Evolutionary conservation across 2,888 invertebrate species (phyloP).

Genomic region (Megalurothrips usitatus): DNA sequence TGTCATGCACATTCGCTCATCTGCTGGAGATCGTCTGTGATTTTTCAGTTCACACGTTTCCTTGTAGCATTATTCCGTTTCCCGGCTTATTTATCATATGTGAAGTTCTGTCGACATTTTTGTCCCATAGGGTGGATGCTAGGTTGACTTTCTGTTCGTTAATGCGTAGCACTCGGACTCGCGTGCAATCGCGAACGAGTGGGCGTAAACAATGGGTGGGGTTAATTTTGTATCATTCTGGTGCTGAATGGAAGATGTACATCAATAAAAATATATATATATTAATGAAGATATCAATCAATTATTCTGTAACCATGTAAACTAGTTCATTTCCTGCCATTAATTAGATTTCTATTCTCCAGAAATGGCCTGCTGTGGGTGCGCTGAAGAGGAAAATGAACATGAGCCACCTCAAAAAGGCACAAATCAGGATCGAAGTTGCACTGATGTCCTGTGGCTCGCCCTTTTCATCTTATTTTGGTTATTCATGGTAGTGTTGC

Average conservation of each 20-base stretch:
- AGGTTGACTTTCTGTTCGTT: too few relatives aligned
- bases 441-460: constrained; percentile 80
- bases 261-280: too few relatives aligned
- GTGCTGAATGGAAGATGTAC: too few relatives aligned
- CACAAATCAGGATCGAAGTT: constrained; percentile 51
- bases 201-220: constrained; percentile 4
- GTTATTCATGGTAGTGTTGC: constrained; percentile 69
- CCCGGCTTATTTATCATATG: too few relatives aligned
- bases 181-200: neutral
- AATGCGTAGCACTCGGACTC: too few relatives aligned
- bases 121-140: too few relatives aligned
- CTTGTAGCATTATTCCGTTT: too few relatives aligned
- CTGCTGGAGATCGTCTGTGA: too few relatives aligned
- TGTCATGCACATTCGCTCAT: too few relatives aligned
- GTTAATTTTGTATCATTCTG: neutral
- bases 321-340: too few relatives aligned
- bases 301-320: neutral
- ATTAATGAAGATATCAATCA: neutral
- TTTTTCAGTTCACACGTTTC: too few relatives aligned
- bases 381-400: neutral
- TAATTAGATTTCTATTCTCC: neutral
- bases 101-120: too few relatives aligned
- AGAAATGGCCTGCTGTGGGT: neutral
- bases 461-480: constrained; percentile 73
- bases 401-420: neutral